phyloP scores from a whole-genome alignment of 1,140 invertebrate species.

The Zophobas morio region DNA sequence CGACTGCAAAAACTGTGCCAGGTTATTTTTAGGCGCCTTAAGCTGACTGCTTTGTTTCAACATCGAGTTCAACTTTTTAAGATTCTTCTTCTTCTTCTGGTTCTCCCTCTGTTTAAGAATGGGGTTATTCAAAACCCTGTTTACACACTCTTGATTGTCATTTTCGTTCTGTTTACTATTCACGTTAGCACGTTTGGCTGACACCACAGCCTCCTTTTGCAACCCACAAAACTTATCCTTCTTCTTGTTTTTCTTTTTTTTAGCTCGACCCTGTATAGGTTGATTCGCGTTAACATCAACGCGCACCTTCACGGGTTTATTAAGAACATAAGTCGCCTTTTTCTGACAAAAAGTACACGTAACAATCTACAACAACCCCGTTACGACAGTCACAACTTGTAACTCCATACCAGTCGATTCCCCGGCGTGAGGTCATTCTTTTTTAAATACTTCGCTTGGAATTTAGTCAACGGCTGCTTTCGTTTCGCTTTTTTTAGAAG shows the following conservation, averaged over 20 bases:
- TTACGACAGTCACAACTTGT: background rate
- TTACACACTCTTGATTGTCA: constrained; percentile 28
- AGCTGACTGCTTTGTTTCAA: constrained; percentile 22
- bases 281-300: constrained; percentile 20
- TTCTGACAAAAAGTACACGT: constrained; percentile 58
- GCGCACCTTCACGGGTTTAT: constrained; percentile 27
- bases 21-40: constrained; percentile 2
- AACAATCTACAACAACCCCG: constrained; percentile 46
- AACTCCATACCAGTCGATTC: background rate
- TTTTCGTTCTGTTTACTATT: background rate
- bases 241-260: constrained; percentile 49
- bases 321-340: constrained; percentile 12
- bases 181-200: constrained; percentile 15
- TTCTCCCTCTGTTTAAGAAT: constrained; percentile 19
- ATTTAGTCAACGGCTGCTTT: constrained; percentile 47
- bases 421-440: constrained; percentile 4
- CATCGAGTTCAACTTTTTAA: constrained; percentile 38
- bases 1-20: constrained; percentile 46
- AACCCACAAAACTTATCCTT: constrained; percentile 56
- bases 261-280: constrained; percentile 51
- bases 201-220: constrained; percentile 45
- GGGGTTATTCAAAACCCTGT: constrained; percentile 23
- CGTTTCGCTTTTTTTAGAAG: constrained; percentile 45
- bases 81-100: constrained; percentile 39
- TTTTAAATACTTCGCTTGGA: constrained; percentile 52